Evolutionary conservation across 2,797 vertebrate species (phyloP), one percentile per base, ranked within the genome.

Genomic region (Emys orbicularis): DNA sequence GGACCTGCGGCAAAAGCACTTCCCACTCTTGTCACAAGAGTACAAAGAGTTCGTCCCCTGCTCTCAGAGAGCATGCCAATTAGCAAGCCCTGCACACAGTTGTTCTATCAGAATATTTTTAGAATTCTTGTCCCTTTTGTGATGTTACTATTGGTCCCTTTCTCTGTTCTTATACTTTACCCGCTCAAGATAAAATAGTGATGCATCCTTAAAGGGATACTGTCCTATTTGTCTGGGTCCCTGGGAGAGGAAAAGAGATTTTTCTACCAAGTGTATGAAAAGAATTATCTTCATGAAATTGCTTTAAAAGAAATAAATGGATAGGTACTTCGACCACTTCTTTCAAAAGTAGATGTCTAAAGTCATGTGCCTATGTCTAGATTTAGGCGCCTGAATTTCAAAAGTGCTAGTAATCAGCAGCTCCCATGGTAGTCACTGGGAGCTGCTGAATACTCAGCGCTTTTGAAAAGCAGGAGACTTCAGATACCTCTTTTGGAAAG

Each of bases 251-350:
- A 37, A n/a, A 65, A 65, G 31, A 80, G 4, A 1, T n/a, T 57
- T 79, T 10, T 12, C 0, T 19, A 41, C 3, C 3, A 3, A 3
- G 37, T 79, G 84, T 90, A 49, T 4, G 76, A 41, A 81, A 25
- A 65, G 11, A 50, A 25, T 49, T 56, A 0, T 25, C 0, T 0
- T 52, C 19, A n/a, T n/a, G 34, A 25, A 27, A 44, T 74, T 27
- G 21, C 41, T 44, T 74, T 27, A 44, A 74, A 74, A 47, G n/a
- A 27, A 21, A n/a, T 19, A 5, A 27, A 12, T 13, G 11, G 44
- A 44, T 41, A 74, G 23, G 21, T 12, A 44, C 12, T 44, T 74
- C 4, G 12, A 44, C 12, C 12, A 44, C 21, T 76, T 77, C 59
- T 54, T 44, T 52, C 3, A 54, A n/a, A 54, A 81, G 56, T 27